phyloP scores from a whole-genome alignment of 2,113 vertebrate species.

The Campylomormyrus numenius region DNA sequence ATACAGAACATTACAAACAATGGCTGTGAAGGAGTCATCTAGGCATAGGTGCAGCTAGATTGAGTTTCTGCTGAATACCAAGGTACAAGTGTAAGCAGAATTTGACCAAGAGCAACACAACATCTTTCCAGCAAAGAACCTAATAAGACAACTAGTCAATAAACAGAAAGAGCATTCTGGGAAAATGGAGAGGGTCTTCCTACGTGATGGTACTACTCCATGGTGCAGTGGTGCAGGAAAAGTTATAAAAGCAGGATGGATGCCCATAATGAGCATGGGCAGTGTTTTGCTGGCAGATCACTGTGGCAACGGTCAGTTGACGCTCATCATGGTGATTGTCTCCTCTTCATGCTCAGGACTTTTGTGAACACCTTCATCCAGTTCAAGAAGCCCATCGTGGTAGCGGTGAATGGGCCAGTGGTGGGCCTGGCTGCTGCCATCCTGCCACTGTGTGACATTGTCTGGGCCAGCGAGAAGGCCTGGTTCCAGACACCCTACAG shows the following conservation, averaged over 20 bases:
- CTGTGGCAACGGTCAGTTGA: not conserved
- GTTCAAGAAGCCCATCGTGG: slow-evolving; percentile 97
- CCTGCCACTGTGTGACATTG: slow-evolving; percentile 90
- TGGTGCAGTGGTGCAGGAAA: not conserved
- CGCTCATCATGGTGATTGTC: not conserved
- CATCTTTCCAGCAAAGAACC: not conserved
- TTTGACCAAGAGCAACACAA: not conserved
- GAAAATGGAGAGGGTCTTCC: not conserved
- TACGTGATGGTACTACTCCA: not conserved
- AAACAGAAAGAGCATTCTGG: not conserved
- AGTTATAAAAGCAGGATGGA: not conserved
- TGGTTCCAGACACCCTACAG: slow-evolving; percentile 98
- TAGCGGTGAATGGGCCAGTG: slow-evolving; percentile 90
- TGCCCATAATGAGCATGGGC: not conserved
- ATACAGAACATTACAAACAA: not conserved
- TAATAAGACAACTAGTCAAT: not conserved
- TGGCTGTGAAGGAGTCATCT: not conserved
- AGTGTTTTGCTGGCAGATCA: not conserved
- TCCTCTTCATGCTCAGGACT: slow-evolving; percentile 62
- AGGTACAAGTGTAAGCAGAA: not conserved
- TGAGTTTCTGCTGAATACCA: not conserved
- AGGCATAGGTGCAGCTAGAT: not conserved
- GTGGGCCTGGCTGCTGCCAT: slow-evolving; percentile 90
- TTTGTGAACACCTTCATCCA: slow-evolving; percentile 98
- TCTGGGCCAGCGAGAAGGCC: slow-evolving; percentile 97